Base-by-base conservation (phyloP, 2,113 vertebrate genomes). In the Corythoichthys intestinalis region DNA sequence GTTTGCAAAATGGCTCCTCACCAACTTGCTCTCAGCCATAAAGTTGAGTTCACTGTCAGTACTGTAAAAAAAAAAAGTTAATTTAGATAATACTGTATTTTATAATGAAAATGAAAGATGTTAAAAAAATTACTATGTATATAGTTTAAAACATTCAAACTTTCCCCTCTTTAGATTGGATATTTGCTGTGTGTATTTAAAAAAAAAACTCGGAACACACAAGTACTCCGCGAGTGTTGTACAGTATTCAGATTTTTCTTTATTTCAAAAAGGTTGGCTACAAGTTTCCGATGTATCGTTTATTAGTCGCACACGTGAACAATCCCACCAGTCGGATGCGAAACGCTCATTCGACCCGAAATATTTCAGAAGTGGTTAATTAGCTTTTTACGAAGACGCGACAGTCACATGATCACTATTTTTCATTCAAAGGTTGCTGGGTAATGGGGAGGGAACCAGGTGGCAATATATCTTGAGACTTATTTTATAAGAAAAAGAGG, bases 401-500 rank as follows among this genome's bases (percentile, higher is more conserved):
- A 82, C 70, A 82, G 81, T 82, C 79, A 85, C 75, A 69, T 65
- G 72, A 80, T 88, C 84, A 88, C 86, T 87, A 88, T 89, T 89
- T 88, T 90, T 88, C 81, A 83, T 79, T 85, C 76, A 66, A 81
- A 76, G 73, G 76, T 85, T 77, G 80, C 69, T 81, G 86, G 78
- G 78, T 66, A 65, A 62, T 50, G 70, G 81, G 71, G 70, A 39
- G 76, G 81, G 69, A 85, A 90, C 84, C 83, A 88, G 87, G 86
- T 89, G 89, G 91, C 90, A 91, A 92, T 92, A 91, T 90, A 91
- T 91, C 85, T 83, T 89, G 88, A 91, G 88, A 91, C 89, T 92
- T 92, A 91, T 92, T 93, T 93, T 92, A 90, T 92, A 90, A 85
- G 77, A 87, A 87, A 83, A 81, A 85, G 70, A 74, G 86, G 84